Evolutionary conservation across 2,888 invertebrate species (phyloP), one percentile per base, ranked within the genome.

Genomic region (Rambutsinella grinnellia): DNA sequence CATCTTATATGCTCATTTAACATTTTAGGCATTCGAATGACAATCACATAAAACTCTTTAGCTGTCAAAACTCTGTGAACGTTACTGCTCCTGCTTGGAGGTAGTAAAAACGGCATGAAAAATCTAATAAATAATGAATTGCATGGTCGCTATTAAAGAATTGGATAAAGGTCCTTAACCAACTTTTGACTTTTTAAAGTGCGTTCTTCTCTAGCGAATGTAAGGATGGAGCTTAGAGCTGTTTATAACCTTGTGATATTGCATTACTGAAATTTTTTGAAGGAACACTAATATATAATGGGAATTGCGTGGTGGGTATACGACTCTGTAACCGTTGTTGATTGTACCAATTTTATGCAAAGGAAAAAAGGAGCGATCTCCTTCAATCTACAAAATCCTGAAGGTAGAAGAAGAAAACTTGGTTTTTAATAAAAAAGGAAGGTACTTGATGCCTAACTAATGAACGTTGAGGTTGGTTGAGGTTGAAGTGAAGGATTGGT

Each of bases 391-490:
- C 36, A 8, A 36, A 36, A 13, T n/a, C n/a, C n/a, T n/a, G 36
- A 36, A 36, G 5, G 13, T 36, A 36, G 13, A 36, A 36, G 13
- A 36, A 5, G 36, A n/a, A 36, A 36, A 36, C 36, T 36, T 8
- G 13, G 36, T 13, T 36, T 36, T 36, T 8, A 36, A 36, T 36
- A 36, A 13, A 13, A 36, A 36, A 36, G 36, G 36, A 36, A 36
- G 36, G 36, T 36, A 36, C 36, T 36, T 36, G 36, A 36, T 36
- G 36, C 66, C 10, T 23, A 58, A 49, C 47, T 44, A 65, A 58
- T 54, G 36, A 70, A 70, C 28, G 76, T 77, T 77, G 76, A 77
- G 71, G 76, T 46, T 77, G 76, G 76, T 77, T 71, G 76, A 67
- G 76, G 76, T 62, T 54, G 23, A 53, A 21, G 21, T 51, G 24